A percentile compares a stretch with the other conserved stretches of the same genome.
Evolutionary conservation across 2,888 invertebrate species (phyloP).

Genomic region (Gerris lacustris): DNA sequence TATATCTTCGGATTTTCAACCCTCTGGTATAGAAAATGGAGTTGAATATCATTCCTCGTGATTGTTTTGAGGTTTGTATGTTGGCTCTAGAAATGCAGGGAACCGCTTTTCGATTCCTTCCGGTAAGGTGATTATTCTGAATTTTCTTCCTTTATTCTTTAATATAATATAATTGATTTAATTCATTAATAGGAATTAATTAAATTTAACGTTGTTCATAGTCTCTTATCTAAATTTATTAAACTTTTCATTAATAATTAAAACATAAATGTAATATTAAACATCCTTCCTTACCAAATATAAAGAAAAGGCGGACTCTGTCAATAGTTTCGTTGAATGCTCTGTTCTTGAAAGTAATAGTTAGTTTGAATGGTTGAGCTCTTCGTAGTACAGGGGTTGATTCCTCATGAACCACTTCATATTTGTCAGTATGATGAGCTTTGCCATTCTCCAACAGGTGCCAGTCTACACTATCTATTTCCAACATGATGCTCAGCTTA

Average conservation of each 20-base stretch:
- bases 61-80: no score
- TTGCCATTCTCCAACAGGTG: neutral
- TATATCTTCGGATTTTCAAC: no score
- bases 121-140: no score
- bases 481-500: neutral
- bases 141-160: no score
- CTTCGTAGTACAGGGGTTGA: neutral
- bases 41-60: no score
- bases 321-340: neutral
- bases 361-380: neutral
- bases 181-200: no score
- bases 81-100: no score
- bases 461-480: neutral
- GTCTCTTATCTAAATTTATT: neutral
- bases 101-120: no score
- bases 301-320: neutral
- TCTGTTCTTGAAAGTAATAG: conserved; percentile 10
- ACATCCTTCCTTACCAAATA: neutral
- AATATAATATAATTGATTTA: no score
- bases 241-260: neutral
- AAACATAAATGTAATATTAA: neutral
- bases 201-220: neutral
- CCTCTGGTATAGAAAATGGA: no score
- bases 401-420: neutral
- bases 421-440: conserved; percentile 2